Base-by-base conservation (phyloP, 2,888 invertebrate genomes). In the Toxonevra muliebris region DNA sequence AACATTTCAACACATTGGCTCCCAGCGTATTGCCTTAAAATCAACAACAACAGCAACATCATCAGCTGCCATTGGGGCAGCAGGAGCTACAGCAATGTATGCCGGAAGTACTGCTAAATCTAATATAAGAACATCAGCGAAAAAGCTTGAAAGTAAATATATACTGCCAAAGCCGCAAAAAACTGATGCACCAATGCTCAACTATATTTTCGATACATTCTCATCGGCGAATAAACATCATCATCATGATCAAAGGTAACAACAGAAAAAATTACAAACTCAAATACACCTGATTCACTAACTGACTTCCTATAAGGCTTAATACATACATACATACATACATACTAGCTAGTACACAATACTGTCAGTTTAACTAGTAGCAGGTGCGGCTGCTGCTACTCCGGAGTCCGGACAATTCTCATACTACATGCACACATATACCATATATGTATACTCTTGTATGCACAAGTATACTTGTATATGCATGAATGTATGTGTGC, bases 151-250 rank as follows among this genome's bases (percentile, higher is more conserved):
- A 13, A 81, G 75, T 68, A 82, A 86, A 85, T 69, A 78, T 74
- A 71, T 86, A 76, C 66, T 87, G 84, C 54, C 84, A 72, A 86
- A 86, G 71, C 84, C 84, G 20, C 88, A 88, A 60, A 84, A 89
- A 73, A 89, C 88, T 1, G 91, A 91, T 77, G 89, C 91, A 0
- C 90, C 91, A 10, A 91, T 92, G 90, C 82, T 91, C 63, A 91
- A 91, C 82, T 91, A 91, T 76, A 91, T 92, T 73, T 91, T 91
- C 79, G 91, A 92, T 80, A 88, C 90, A 0, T 89, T 90, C 78
- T 90, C 90, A 10, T 88, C 89, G 54, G 88, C 88, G 74, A 90
- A 90, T 81, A 91, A 91, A 75, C 92, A 92, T 82, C 90, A 91
- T 80, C 92, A 92, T 79, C 87, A 88, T 74, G 86, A 87, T 87